Evolutionary conservation across 92 coral and sea anemone genomes (phyloP), one percentile per base, ranked within the genome.

Genomic region (Zoanthus gigantus): DNA sequence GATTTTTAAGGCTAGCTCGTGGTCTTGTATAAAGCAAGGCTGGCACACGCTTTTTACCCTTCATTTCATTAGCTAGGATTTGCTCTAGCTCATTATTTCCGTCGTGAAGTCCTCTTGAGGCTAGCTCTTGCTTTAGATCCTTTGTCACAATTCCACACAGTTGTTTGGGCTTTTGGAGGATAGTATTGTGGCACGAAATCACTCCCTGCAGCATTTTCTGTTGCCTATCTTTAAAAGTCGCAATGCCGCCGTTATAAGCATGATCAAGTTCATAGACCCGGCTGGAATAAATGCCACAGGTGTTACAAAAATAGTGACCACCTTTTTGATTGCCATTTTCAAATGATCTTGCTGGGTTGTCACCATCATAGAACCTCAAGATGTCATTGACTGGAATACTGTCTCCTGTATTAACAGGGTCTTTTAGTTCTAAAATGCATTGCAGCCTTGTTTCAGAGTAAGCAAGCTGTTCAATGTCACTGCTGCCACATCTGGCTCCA

Each of bases 261-360:
- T 91, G 86, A 66, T 79, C 88, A 18, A 91, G 79, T 29, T 63
- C 87, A 58, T 87, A 46, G 9, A 83, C 83, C 88, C 74, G 74
- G 84, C 75, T 78, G 34, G 77, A 34, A 68, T 82, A 88, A 7
- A 87, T 75, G 9, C 80, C 91, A 92, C 87, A 84, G 53, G 86
- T n/a, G 9, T 89, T 76, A 50, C 87, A 91, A 58, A 77, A 88
- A 48, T 57, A 88, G 91, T 88, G 63, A 10, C 92, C 89, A 34
- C 94, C 89, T 63, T 91, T 88, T 42, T 88, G 94, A 34, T 91
- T 91, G 58, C 94, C 87, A 56, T 74, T 67, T 34, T 88, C 90
- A 78, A 82, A 79, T 52, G 86, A 85, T 48, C 92, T 60, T 60
- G 90, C 83, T 44, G 92, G 94, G 44, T n/a, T 88, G 83, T 92